These are phyloP conservation scores for Lobophora halterata DNA, from an alignment of 2,888 invertebrate genomes.

Conservation along the genomic window DNA sequence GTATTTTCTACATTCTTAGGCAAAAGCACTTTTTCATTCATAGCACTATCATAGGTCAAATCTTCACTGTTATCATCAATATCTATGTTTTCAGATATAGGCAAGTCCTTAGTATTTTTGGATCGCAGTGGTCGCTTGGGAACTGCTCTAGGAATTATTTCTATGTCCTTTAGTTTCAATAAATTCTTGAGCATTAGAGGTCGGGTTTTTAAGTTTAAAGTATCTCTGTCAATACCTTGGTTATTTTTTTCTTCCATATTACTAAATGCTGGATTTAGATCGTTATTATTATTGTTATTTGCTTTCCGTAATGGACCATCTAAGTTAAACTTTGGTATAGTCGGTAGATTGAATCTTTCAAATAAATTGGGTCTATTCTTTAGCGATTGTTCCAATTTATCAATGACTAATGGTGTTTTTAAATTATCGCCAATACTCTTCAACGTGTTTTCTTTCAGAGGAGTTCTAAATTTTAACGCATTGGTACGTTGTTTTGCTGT, in stretches of 20 bases:
- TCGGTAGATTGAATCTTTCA: constrained; percentile 12
- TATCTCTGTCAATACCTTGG: constrained; percentile 3
- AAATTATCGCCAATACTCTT: not conserved
- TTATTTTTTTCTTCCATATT: constrained; percentile 22
- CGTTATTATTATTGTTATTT: constrained; percentile 12
- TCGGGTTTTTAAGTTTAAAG: constrained; percentile 12
- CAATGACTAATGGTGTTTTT: constrained; percentile 4
- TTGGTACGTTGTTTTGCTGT: constrained; percentile 1
- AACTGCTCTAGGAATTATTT: constrained; percentile 29
- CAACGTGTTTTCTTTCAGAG: constrained; percentile 11
- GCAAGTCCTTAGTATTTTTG: constrained; percentile 9
- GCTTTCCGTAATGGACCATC: constrained; percentile 9
- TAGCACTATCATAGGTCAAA: constrained; percentile 12
- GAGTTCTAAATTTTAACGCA: constrained; percentile 4
- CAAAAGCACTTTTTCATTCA: constrained; percentile 12
- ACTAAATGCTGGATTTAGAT: constrained; percentile 29
- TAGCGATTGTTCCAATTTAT: constrained; percentile 5
- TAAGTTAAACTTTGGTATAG: constrained; percentile 32
- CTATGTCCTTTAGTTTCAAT: constrained; percentile 52
- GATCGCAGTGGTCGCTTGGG: constrained; percentile 14
- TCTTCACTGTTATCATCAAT: constrained; percentile 8
- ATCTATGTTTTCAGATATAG: constrained; percentile 7
- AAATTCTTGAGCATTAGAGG: constrained; percentile 41
- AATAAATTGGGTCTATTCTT: constrained; percentile 13
- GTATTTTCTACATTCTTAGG: not conserved